A percentile compares a stretch with the other conserved stretches of the same genome.
Evolutionary conservation across 2,113 vertebrate genomes (phyloP).

Genomic region (Tyto alba): DNA sequence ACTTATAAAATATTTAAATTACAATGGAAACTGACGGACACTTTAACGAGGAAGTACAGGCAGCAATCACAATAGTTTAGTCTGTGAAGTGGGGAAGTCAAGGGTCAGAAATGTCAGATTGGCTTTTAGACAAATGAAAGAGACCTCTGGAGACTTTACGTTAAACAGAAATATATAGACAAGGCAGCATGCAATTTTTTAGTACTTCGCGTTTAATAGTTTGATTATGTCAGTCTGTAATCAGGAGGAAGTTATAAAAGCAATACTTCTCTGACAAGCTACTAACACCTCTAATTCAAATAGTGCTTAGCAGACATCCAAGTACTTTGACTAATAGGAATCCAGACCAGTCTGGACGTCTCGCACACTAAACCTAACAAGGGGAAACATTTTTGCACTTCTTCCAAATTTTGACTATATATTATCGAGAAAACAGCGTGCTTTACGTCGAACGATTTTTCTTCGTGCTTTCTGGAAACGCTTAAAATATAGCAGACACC

Average conservation of each 20-base stretch:
- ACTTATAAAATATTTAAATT: constrained; percentile 69
- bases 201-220: background rate
- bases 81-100: constrained; percentile 66
- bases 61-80: constrained; percentile 58
- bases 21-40: constrained; percentile 59
- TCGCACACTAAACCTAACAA: background rate
- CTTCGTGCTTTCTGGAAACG: background rate
- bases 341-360: background rate
- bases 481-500: background rate
- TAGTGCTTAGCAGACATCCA: background rate
- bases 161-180: constrained; percentile 23
- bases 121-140: constrained; percentile 63
- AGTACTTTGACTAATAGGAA: background rate
- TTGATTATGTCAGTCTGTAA: background rate
- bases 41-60: constrained; percentile 69
- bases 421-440: background rate
- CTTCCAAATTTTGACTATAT: background rate
- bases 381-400: background rate
- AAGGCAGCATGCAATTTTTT: constrained; percentile 18
- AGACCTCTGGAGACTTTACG: constrained; percentile 46
- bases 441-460: background rate
- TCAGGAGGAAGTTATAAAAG: constrained; percentile 8
- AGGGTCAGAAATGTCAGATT: constrained; percentile 72
- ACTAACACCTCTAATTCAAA: constrained; percentile 5
- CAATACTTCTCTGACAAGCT: constrained; percentile 12